Base-by-base conservation (phyloP, 35 echinoderm and acorn worm species). In the Eucidaris tribuloides region DNA sequence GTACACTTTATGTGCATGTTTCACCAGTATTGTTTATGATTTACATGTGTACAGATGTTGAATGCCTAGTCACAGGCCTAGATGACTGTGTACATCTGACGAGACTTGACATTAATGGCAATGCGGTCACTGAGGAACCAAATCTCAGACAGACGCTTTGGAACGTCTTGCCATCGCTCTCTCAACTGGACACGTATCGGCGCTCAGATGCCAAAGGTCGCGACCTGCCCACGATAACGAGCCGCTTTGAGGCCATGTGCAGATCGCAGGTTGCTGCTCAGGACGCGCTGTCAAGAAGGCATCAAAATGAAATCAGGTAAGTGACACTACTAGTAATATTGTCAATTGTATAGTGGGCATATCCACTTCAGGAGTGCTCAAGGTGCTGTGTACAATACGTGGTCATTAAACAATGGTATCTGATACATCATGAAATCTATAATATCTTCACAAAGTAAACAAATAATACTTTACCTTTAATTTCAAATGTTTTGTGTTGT, bases 101-200 rank as follows among this genome's bases (percentile, higher is more conserved):
- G 62, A 11, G 78, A 39, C 65, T 99, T 6, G 46, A 41, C 9
- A 78, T 99, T 23, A 65, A 85, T 46, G 96, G 90, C 30, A 99
- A 99, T 76, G 77, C 96, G 49, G 82, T 99, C 56, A 99, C 91
- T 31, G 90, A 99, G 54, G 96, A 99, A 79, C 44, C 42, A 30
- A 36, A 90, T 30, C 90, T 62, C 77, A 90, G 71, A 87, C 87
- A 86, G 76, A 65, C 46, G 20, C 2, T 77, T 18, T 18, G n/a
- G 36, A 33, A 45, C 23, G 44, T 28, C 44, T 32, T 86, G 4
- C 82, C 87, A 56, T 62, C 29, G 6, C 66, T 96, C 3, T 45
- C 77, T 45, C 46, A 58, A 41, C 79, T 96, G 3, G 88, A 96
- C 80, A 64, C 83, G 58, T 87, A 90, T 38, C 11, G 86, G 23